Evolutionary conservation across 1,140 invertebrate species (phyloP).

Genomic region (Andricus grossulariae): DNA sequence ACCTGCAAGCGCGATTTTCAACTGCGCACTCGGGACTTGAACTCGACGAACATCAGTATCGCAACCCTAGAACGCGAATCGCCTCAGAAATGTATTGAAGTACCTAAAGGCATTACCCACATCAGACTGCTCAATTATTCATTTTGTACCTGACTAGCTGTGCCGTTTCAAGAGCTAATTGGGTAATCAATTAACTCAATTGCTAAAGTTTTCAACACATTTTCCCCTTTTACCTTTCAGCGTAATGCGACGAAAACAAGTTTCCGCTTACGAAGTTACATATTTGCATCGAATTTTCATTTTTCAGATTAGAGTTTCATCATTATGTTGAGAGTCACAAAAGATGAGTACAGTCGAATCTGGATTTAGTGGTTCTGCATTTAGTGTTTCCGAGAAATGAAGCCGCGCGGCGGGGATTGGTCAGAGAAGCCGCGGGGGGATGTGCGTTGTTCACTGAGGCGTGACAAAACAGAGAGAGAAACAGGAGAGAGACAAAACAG

Average conservation of each 20-base stretch:
- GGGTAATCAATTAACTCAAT: constrained; percentile 23
- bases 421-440: too few relatives aligned
- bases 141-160: constrained; percentile 12
- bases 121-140: constrained; percentile 14
- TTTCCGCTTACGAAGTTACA: background rate
- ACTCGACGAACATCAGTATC: constrained; percentile 45
- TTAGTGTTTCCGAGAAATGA: too few relatives aligned
- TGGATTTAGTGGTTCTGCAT: too few relatives aligned
- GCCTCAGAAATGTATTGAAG: constrained; percentile 16
- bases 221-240: background rate
- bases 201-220: constrained; percentile 24
- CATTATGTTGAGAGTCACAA: background rate
- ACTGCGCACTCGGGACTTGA: constrained; percentile 55
- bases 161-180: constrained; percentile 11
- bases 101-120: constrained; percentile 11
- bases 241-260: background rate
- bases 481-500: too few relatives aligned
- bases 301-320: background rate
- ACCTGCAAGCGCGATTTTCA: constrained; percentile 54
- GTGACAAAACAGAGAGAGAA: too few relatives aligned
- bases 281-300: background rate
- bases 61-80: background rate
- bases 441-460: too few relatives aligned
- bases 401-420: too few relatives aligned
- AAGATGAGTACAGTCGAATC: too few relatives aligned